Evolutionary conservation across 2,113 vertebrate genomes (phyloP), one percentile per base, ranked within the genome.

Genomic region (Riparia riparia): DNA sequence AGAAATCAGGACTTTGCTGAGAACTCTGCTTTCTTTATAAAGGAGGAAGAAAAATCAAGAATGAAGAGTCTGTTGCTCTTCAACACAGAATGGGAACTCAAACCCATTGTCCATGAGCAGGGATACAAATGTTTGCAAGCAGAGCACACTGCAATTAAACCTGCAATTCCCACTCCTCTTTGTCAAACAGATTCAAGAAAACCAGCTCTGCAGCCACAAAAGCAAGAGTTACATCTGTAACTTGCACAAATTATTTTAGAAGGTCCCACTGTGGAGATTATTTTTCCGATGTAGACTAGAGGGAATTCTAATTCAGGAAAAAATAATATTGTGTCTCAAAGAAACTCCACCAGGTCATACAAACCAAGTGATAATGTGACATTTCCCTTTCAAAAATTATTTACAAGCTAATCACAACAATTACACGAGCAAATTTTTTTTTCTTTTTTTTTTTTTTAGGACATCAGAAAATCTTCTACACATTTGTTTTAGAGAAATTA

Each of bases 1-100:
- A 44, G 26, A 97, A 96, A 89, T 19, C 41, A 91, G 74, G 81
- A 28, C 17, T 95, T 77, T 54, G n/a, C 39, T 86, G 64, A 95
- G 93, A 95, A 77, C 9, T 34, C 68, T 10, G 7, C 4, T 72
- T 63, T 70, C 63, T 63, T 85, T 69, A 50, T 31, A 45, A 95
- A 93, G 64, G 25, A 70, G 49, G 54, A 95, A 86, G 58, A 73
- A 54, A 91, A 83, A 84, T 88, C 63, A 90, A 80, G 78, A 95
- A 93, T 58, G 18, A 12, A 91, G 42, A 88, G 44, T 93, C 74
- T 93, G 89, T 61, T 90, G 79, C 17, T 54, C 53, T 81, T 76
- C 32, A n/a, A 7, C 7, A 69, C 34, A 81, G 50, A 34, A 32
- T 63, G 24, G 32, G 79, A 73, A 9, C 13, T 81, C 44, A 69